Evolutionary conservation across 2,113 vertebrate genomes (phyloP).

Genomic region (Pandion haliaetus): DNA sequence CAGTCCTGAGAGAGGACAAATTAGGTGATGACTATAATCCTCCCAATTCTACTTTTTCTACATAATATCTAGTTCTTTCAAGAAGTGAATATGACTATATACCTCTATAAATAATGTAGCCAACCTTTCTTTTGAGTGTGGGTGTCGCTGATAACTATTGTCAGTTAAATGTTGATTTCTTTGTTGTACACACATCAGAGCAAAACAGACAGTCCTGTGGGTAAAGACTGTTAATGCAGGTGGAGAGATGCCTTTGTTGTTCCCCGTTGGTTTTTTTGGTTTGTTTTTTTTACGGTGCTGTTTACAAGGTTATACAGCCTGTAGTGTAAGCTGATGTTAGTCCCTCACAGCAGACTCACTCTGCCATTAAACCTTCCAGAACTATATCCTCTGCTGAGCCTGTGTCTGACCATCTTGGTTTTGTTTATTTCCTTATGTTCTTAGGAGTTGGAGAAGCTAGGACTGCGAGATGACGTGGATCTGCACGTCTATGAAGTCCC

Average conservation of each 20-base stretch:
- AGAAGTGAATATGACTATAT: no score
- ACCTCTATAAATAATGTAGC: not conserved
- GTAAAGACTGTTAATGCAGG: not conserved
- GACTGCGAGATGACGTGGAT: slow-evolving; percentile 82
- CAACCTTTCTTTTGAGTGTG: not conserved
- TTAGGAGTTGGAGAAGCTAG: slow-evolving; percentile 89
- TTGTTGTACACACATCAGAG: not conserved
- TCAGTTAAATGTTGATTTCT: not conserved
- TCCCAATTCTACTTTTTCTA: not conserved
- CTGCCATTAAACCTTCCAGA: not conserved
- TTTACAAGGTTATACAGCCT: not conserved
- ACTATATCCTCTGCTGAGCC: not conserved
- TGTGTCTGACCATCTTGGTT: not conserved
- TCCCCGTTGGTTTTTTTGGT: not conserved
- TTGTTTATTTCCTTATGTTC: not conserved
- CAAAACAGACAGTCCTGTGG: not conserved
- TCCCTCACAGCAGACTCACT: not conserved
- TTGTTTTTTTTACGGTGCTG: not conserved
- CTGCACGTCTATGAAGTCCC: slow-evolving; percentile 90
- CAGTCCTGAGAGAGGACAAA: not conserved
- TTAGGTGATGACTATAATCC: not conserved
- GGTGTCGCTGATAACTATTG: not conserved
- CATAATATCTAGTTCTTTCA: not conserved
- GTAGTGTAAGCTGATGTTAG: not conserved
- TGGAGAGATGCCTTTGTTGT: not conserved